These are phyloP conservation scores for Sphyrna mokarran DNA, from an alignment of 2,113 vertebrate genomes.

Conservation along the genomic window DNA sequence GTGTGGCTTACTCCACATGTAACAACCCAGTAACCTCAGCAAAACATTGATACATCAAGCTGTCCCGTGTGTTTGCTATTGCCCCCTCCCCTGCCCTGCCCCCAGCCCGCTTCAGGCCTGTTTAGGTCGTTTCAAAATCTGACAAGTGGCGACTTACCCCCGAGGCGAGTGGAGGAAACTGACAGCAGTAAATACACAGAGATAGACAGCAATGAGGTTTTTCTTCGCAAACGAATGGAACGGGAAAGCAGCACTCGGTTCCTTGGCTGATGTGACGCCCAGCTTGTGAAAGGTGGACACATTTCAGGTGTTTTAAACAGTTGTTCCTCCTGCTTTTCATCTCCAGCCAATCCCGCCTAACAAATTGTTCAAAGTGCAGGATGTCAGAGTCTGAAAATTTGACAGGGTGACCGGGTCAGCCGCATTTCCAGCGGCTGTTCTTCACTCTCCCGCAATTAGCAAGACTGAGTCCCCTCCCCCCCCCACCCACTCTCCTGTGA, in stretches of 20 bases:
- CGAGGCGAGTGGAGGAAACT: background rate
- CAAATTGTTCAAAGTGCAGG: constrained; percentile 64
- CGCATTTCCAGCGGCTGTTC: constrained; percentile 53
- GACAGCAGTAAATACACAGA: background rate
- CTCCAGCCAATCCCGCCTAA: constrained; percentile 50
- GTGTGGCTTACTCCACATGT: background rate
- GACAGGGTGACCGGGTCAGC: constrained; percentile 57
- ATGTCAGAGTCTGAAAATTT: constrained; percentile 47
- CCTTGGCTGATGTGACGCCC: too few species aligned
- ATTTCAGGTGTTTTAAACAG: background rate
- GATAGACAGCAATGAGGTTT: background rate
- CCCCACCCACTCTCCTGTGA: too few species aligned
- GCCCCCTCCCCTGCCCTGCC: too few species aligned
- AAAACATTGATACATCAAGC: background rate
- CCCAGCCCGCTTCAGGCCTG: too few species aligned
- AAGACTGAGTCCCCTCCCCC: background rate
- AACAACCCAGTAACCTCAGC: background rate
- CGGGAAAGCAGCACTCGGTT: background rate
- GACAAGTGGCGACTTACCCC: background rate
- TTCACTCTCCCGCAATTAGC: background rate
- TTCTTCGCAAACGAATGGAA: background rate
- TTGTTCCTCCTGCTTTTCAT: too few species aligned
- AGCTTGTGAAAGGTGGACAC: background rate
- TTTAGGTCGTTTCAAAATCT: background rate
- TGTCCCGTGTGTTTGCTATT: too few species aligned